Evolutionary conservation across 1,140 invertebrate species (phyloP).

Genomic region (Saccostrea cuccullata): DNA sequence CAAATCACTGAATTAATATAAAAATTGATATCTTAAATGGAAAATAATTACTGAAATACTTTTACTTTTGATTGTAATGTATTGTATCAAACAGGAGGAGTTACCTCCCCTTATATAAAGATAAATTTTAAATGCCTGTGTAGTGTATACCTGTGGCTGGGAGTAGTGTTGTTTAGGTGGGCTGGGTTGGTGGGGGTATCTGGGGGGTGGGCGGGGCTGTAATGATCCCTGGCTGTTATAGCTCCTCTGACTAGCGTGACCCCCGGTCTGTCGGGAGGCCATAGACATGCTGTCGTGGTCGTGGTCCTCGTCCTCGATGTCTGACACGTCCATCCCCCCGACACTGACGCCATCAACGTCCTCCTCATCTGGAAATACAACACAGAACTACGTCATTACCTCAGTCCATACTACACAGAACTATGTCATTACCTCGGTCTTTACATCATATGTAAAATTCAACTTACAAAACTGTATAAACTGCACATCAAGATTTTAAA

Average conservation of each 20-base stretch:
- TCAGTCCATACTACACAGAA: neutral
- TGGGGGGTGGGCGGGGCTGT: constrained; percentile 58
- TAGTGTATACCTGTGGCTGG: neutral
- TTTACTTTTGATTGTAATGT: too few species aligned
- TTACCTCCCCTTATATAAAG: neutral
- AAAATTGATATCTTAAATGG: too few species aligned
- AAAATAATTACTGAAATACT: too few species aligned
- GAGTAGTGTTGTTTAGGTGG: constrained; percentile 26
- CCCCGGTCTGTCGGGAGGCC: constrained; percentile 34
- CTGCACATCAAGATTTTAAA: neutral
- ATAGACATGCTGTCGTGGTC: constrained; percentile 45
- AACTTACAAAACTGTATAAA: too few species aligned
- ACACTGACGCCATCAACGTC: constrained; percentile 73
- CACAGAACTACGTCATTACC: neutral
- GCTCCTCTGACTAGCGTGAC: constrained; percentile 33
- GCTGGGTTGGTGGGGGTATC: constrained; percentile 33
- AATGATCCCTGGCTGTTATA: neutral
- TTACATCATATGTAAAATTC: neutral
- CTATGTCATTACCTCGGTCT: neutral
- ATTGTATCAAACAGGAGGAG: too few species aligned
- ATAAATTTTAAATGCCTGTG: neutral
- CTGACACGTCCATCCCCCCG: constrained; percentile 76
- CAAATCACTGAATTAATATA: too few species aligned
- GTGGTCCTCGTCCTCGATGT: constrained; percentile 70
- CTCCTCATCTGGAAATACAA: constrained; percentile 56